These are phyloP conservation scores for Trididemnum nubilum DNA, from an alignment of 23 tunicate genomes.

Conservation along the genomic window DNA sequence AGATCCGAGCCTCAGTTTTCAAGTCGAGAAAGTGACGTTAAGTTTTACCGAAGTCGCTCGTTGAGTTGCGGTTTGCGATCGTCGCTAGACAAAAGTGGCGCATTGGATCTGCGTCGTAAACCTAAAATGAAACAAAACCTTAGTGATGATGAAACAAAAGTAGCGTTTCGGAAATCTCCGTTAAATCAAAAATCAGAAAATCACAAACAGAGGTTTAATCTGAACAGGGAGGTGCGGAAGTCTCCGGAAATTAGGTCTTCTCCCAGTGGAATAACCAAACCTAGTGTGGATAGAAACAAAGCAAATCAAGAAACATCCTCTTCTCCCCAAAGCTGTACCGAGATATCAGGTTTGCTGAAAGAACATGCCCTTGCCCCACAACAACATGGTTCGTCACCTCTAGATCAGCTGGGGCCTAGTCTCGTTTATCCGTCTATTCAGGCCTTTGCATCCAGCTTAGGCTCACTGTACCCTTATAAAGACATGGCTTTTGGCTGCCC, in stretches of 20 bases:
- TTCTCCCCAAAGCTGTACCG: background rate
- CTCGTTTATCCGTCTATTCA: background rate
- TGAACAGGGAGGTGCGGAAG: background rate
- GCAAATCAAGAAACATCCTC: background rate
- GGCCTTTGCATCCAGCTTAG: background rate
- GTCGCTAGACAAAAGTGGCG: background rate
- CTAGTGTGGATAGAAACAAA: background rate
- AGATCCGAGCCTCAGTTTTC: too few species aligned
- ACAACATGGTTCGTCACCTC: background rate
- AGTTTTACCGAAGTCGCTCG: background rate
- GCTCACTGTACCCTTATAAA: background rate
- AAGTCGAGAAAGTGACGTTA: background rate
- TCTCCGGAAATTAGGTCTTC: background rate
- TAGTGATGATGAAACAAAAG: background rate
- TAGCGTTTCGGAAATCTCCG: background rate
- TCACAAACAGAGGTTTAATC: background rate
- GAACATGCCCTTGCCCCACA: too few species aligned
- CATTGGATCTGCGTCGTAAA: conserved; percentile 3
- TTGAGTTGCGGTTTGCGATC: background rate
- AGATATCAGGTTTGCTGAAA: too few species aligned
- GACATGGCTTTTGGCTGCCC: background rate
- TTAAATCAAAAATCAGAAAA: too few species aligned
- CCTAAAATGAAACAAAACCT: background rate
- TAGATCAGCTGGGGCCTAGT: background rate
- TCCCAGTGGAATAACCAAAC: background rate